A percentile compares a stretch with the other conserved stretches of the same genome.
phyloP scores from a whole-genome alignment of 2,888 invertebrate genomes.

The Odontothrips loti region DNA sequence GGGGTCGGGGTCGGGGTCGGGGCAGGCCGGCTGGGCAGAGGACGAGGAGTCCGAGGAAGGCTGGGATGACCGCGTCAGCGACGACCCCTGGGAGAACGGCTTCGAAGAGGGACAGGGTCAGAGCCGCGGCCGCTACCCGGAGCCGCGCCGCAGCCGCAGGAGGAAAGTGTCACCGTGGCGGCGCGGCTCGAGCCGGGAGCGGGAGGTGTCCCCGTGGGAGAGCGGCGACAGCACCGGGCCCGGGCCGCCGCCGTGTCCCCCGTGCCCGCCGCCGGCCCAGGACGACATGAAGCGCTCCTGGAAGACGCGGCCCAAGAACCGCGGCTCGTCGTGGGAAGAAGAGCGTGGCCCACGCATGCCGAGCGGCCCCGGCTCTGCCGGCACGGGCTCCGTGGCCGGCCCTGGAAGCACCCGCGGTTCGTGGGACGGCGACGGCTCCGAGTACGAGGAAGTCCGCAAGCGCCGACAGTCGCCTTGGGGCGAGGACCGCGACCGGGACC shows the following conservation, averaged over 20 bases:
- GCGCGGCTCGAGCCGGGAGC: conserved; percentile 45
- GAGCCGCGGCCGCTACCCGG: conserved; percentile 39
- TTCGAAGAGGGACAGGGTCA: conserved; percentile 44
- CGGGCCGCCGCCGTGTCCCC: conserved; percentile 1
- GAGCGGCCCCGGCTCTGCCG: neutral
- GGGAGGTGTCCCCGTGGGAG: conserved; percentile 42
- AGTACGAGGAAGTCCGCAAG: conserved; percentile 35
- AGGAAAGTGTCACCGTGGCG: conserved; percentile 37
- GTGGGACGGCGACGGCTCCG: conserved; percentile 35
- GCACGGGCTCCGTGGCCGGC: neutral
- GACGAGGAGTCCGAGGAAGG: conserved; percentile 43
- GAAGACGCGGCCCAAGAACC: conserved; percentile 52
- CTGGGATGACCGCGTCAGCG: conserved; percentile 42
- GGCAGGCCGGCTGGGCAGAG: conserved; percentile 39
- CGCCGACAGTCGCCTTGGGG: conserved; percentile 35
- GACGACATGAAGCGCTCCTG: conserved; percentile 42
- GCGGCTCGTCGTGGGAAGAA: conserved; percentile 52
- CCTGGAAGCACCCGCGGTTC: conserved; percentile 30
- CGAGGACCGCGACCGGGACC: conserved; percentile 40
- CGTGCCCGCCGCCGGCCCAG: neutral
- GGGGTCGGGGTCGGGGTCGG: conserved; percentile 49
- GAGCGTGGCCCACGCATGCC: conserved; percentile 42
- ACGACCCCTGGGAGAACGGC: conserved; percentile 43
- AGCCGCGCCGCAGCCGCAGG: conserved; percentile 39
- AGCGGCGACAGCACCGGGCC: neutral